Conservation (phyloP, 2,797 vertebrate genomes). For the Atherinosoma microstoma region DNA sequence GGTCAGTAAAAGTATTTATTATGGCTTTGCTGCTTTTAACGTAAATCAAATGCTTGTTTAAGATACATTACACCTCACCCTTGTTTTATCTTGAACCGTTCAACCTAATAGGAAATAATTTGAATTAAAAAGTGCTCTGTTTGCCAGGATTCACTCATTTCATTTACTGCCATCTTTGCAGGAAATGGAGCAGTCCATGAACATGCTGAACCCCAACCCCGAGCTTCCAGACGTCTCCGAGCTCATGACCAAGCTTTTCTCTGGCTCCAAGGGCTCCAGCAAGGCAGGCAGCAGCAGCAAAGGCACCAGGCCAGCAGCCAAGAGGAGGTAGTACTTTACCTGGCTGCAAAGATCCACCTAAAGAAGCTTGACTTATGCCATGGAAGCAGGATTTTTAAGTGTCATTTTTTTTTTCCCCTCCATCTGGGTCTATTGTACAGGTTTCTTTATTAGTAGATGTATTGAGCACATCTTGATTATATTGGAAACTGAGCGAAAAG, state of each 20-base stretch:
- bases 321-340: conserved; percentile 91
- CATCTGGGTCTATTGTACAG: conserved; percentile 72
- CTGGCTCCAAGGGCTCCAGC: conserved; percentile 93
- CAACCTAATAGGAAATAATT: background rate
- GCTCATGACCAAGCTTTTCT: conserved; percentile 99
- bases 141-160: background rate
- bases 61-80: background rate
- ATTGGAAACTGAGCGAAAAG: conserved; percentile 48
- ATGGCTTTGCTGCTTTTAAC: background rate
- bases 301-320: conserved; percentile 90
- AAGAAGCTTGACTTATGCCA: conserved; percentile 43
- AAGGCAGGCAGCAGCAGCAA: conserved; percentile 92
- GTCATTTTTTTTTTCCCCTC: conserved; percentile 37
- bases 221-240: conserved; percentile 98
- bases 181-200: conserved; percentile 99
- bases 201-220: conserved; percentile 99
- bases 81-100: background rate
- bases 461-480: conserved; percentile 57
- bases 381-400: conserved; percentile 73
- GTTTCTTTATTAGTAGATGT: conserved; percentile 65
- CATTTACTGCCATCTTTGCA: conserved; percentile 59
- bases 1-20: background rate
- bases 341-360: conserved; percentile 21
- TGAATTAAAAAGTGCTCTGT: background rate
- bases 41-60: background rate